These are phyloP conservation scores for Eulithis prunata DNA, from an alignment of 2,888 invertebrate genomes.

Conservation along the genomic window DNA sequence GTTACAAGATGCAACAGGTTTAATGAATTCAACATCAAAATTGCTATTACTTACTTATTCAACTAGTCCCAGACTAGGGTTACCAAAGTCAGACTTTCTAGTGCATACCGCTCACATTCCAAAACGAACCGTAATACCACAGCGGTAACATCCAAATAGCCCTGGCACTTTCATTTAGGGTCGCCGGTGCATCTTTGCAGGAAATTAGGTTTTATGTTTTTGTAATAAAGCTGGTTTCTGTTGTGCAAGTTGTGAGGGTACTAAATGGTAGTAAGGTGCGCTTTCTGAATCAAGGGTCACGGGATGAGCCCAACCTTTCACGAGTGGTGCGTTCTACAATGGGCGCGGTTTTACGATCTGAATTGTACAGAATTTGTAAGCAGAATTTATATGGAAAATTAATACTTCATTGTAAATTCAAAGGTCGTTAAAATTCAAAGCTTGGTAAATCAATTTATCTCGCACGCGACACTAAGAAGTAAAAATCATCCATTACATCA, in stretches of 20 bases:
- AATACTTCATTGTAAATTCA: constrained; percentile 3
- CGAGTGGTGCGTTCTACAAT: constrained; percentile 72
- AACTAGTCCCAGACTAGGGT: constrained; percentile 58
- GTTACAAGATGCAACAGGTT: constrained; percentile 39
- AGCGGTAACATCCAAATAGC: constrained; percentile 53
- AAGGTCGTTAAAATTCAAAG: constrained; percentile 1
- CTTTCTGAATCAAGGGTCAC: constrained; percentile 75
- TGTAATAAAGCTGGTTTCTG: constrained; percentile 47
- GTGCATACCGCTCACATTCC: constrained; percentile 45
- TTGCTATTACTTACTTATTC: constrained; percentile 67
- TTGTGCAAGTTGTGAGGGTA: constrained; percentile 46
- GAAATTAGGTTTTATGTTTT: constrained; percentile 29
- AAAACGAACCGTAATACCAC: constrained; percentile 47
- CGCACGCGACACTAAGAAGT: constrained; percentile 12
- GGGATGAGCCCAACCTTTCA: constrained; percentile 83
- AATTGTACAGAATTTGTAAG: constrained; percentile 44
- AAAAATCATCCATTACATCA: constrained; percentile 16
- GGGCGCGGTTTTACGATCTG: constrained; percentile 57
- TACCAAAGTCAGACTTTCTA: constrained; percentile 60
- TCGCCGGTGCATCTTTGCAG: constrained; percentile 31
- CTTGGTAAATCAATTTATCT: constrained; percentile 7
- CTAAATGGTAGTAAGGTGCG: constrained; percentile 60
- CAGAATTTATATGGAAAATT: constrained; percentile 10
- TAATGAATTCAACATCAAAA: constrained; percentile 53
- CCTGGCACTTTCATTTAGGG: constrained; percentile 50